phyloP scores from a whole-genome alignment of 1,140 invertebrate genomes.

The Tribolium madens region DNA sequence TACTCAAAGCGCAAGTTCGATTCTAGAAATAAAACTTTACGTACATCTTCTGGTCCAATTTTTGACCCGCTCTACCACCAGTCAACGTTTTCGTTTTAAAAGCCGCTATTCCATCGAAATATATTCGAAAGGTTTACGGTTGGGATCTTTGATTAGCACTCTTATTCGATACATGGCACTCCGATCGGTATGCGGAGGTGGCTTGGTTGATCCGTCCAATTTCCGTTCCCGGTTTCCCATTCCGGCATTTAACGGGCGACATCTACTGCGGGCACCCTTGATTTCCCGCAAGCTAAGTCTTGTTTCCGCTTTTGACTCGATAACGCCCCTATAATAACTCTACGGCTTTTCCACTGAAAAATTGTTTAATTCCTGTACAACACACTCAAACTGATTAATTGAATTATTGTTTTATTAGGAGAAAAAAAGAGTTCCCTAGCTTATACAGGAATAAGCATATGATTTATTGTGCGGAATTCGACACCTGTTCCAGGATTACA shows the following conservation, averaged over 20 bases:
- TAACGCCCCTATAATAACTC: slow-evolving; percentile 49
- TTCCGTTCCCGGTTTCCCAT: slow-evolving; percentile 57
- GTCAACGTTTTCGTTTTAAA: not conserved
- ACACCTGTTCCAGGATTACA: slow-evolving; percentile 22
- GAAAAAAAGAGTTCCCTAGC: not conserved
- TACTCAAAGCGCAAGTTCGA: too few species aligned
- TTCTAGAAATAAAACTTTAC: too few species aligned
- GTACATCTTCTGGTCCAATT: too few species aligned
- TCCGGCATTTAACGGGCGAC: slow-evolving; percentile 58
- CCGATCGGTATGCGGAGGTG: slow-evolving; percentile 53
- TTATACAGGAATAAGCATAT: slow-evolving; percentile 14
- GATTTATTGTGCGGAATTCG: slow-evolving; percentile 23
- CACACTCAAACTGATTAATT: not conserved
- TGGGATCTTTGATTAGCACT: not conserved
- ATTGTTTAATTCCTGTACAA: slow-evolving; percentile 45
- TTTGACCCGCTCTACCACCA: not conserved
- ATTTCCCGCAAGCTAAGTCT: slow-evolving; percentile 51
- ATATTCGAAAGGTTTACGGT: not conserved
- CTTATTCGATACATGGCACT: slow-evolving; percentile 2
- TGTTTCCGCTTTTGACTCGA: slow-evolving; percentile 44
- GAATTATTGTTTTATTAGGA: slow-evolving; percentile 20
- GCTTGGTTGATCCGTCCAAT: slow-evolving; percentile 55
- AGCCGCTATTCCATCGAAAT: not conserved
- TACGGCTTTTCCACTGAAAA: slow-evolving; percentile 38
- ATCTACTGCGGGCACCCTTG: slow-evolving; percentile 49